phyloP scores from a whole-genome alignment of 2,797 vertebrate genomes.

The Hypotaenidia okinawae region DNA sequence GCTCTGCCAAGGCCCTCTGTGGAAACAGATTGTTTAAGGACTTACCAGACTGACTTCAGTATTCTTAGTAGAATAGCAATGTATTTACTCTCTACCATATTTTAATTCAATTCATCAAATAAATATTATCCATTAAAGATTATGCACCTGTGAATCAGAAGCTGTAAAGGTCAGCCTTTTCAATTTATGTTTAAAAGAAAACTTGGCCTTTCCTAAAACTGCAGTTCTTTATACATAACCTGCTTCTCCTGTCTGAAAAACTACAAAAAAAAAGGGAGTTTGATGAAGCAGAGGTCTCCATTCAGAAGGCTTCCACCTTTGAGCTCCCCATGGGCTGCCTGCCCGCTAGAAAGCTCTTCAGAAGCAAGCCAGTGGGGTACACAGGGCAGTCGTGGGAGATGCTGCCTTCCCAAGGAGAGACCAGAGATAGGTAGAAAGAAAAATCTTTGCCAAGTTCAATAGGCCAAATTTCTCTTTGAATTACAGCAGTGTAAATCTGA shows the following conservation, averaged over 20 bases:
- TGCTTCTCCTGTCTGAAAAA: background rate
- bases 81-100: constrained; percentile 33
- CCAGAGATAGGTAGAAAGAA: background rate
- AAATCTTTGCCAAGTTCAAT: constrained; percentile 10
- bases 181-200: constrained; percentile 28
- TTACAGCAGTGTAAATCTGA: background rate
- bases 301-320: background rate
- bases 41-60: constrained; percentile 1
- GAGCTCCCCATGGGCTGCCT: background rate
- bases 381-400: background rate
- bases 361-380: background rate
- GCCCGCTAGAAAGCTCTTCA: background rate
- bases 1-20: background rate
- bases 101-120: constrained; percentile 48
- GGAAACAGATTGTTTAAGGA: constrained; percentile 4
- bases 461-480: constrained; percentile 26
- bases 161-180: constrained; percentile 50
- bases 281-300: background rate
- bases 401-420: constrained; percentile 3
- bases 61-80: constrained; percentile 36
- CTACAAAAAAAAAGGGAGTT: background rate
- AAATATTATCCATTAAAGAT: constrained; percentile 38
- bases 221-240: background rate
- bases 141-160: constrained; percentile 6
- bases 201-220: constrained; percentile 29